Conservation (phyloP, 2,888 invertebrate species). For the Thysanoteuthis rhombus region DNA sequence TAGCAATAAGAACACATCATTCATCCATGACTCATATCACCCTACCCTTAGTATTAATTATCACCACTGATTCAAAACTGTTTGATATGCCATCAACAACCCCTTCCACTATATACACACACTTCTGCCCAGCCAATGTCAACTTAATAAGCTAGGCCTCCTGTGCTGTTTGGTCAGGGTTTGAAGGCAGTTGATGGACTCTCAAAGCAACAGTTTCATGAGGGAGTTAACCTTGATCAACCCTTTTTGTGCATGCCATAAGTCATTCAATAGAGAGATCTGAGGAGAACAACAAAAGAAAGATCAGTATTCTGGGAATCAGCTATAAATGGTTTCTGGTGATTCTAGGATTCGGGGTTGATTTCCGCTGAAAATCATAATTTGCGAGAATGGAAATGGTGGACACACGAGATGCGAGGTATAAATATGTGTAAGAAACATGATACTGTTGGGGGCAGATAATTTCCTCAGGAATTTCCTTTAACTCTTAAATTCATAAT, state of each 20-base stretch:
- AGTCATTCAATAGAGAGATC: neutral
- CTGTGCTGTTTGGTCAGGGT: neutral
- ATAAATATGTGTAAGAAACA: no score
- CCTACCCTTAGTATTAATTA: neutral
- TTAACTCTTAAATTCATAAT: no score
- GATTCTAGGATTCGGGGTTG: neutral
- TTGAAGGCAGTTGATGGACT: neutral
- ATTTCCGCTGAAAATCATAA: neutral
- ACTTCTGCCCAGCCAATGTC: neutral
- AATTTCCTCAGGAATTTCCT: no score
- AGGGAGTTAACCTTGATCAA: neutral
- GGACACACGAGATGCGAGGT: no score
- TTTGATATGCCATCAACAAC: neutral
- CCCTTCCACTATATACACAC: neutral
- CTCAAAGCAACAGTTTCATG: neutral
- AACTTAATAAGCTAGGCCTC: neutral
- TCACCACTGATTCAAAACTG: neutral
- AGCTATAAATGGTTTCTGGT: neutral
- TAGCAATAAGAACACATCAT: neutral
- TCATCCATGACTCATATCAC: neutral
- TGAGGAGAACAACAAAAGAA: neutral
- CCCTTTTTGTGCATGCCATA: neutral
- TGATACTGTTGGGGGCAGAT: no score
- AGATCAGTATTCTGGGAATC: neutral
- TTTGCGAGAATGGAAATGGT: no score